Evolutionary conservation across 2,797 vertebrate genomes (phyloP).

Genomic region (Neopelma chrysocephalum): DNA sequence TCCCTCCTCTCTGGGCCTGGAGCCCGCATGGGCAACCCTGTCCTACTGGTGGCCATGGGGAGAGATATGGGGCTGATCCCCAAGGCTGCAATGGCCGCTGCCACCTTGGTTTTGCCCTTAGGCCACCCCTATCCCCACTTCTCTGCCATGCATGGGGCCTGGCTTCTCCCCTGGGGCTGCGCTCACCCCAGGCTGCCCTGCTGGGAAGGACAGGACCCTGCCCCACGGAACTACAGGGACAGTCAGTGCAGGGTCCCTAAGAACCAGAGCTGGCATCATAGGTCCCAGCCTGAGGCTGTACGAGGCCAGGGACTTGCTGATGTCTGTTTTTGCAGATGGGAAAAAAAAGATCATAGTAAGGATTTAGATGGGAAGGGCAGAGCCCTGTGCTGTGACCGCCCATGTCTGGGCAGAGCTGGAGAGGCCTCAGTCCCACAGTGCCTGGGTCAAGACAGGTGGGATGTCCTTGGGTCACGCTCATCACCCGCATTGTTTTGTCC

Average conservation of each 20-base stretch:
- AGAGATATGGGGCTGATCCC: neutral
- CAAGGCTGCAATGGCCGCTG: neutral
- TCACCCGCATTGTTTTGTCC: neutral
- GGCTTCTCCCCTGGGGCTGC: neutral
- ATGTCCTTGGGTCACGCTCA: neutral
- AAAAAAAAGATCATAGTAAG: neutral
- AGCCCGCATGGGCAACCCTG: fast-evolving
- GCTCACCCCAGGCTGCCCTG: fast-evolving
- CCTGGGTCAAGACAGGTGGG: neutral
- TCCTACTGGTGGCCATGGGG: neutral
- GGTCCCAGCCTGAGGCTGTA: too few species aligned
- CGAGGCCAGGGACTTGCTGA: too few species aligned
- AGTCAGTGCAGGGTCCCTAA: neutral
- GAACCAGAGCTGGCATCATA: neutral
- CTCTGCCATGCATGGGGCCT: neutral
- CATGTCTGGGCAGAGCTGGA: neutral
- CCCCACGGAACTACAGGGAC: neutral
- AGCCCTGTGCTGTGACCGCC: fast-evolving
- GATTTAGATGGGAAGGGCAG: neutral
- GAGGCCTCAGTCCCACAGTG: fast-evolving
- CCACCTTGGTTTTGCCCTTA: neutral
- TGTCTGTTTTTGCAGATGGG: fast-evolving
- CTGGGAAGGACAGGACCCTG: neutral
- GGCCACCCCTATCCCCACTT: too few species aligned
- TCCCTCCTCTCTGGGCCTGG: neutral